Base-by-base conservation (phyloP, 2,888 invertebrate species). In the Lymantria monacha region DNA sequence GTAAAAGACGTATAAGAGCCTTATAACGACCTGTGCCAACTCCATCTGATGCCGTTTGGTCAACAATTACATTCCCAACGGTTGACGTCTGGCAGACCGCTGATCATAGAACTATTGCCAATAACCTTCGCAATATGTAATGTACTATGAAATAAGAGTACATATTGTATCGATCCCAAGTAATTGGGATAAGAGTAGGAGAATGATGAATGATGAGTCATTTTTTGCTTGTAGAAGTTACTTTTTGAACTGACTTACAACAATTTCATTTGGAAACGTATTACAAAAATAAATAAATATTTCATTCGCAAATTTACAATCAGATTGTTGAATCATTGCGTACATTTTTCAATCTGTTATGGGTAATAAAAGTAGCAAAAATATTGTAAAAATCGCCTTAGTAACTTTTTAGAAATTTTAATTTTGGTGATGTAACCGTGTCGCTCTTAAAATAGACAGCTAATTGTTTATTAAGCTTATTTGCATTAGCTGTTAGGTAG, bases 391-490 rank as follows among this genome's bases (percentile, higher is more conserved):
- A 22, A 22, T 33, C 30, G 22, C 22, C 10, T 12, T 38, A 31
- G 11, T n/a, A n/a, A 30, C 11, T 37, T 30, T 44, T 54, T 51
- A 33, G 33, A 38, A 30, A 44, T 14, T 31, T 44, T 36, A 22
- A 12, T 38, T n/a, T 33, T 45, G 45, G 44, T 42, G 11, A 43
- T 56, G 48, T 49, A 31, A 33, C 42, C 33, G 46, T 40, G 53
- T 40, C 43, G 48, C 38, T 49, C 44, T 30, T 36, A 30, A 56
- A 59, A 49, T 59, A 59, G 48, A 47, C 52, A 13, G 45, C 44
- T 8, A 46, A 48, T 63, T 57, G 52, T 54, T 52, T 37, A 41
- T 45, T 7, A 44, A 42, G 46, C 54, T 65, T 63, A 68, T 57
- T 49, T 31, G 36, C 48, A 10, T 36, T 42, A 8, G 41, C 44